These are phyloP conservation scores for Agrotis exclamationis DNA, from an alignment of 2,888 invertebrate genomes.

Conservation along the genomic window DNA sequence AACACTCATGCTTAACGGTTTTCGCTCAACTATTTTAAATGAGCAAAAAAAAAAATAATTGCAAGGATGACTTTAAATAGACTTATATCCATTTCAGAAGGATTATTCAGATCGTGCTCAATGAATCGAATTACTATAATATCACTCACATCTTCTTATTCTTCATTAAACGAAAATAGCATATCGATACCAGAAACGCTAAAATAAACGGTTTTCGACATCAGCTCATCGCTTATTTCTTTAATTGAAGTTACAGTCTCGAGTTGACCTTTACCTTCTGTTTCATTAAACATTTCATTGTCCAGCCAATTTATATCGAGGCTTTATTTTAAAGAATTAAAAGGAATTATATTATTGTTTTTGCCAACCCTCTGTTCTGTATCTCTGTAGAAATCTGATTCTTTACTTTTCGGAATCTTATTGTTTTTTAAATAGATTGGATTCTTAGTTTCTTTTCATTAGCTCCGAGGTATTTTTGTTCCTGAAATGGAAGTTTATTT, in stretches of 20 bases:
- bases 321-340: conserved; percentile 70
- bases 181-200: conserved; percentile 53
- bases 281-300: conserved; percentile 82
- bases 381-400: conserved; percentile 68
- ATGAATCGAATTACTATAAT: conserved; percentile 14
- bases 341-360: conserved; percentile 74
- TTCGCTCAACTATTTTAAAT: conserved; percentile 2
- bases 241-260: conserved; percentile 70
- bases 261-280: conserved; percentile 67
- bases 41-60: conserved; percentile 4
- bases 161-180: conserved; percentile 25
- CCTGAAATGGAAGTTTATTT: conserved; percentile 57
- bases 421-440: conserved; percentile 61
- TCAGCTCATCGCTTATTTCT: conserved; percentile 65
- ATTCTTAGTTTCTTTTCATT: conserved; percentile 53
- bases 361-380: conserved; percentile 66
- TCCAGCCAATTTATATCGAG: conserved; percentile 74
- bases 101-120: conserved; percentile 8
- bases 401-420: conserved; percentile 59
- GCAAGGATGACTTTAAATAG: not conserved
- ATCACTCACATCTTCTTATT: not conserved
- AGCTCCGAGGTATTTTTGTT: conserved; percentile 43
- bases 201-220: conserved; percentile 52
- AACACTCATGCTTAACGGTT: conserved; percentile 25
- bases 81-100: conserved; percentile 1